These are phyloP conservation scores for Leptoteleia sp. DNA, from an alignment of 1,140 invertebrate species.

Conservation along the genomic window DNA sequence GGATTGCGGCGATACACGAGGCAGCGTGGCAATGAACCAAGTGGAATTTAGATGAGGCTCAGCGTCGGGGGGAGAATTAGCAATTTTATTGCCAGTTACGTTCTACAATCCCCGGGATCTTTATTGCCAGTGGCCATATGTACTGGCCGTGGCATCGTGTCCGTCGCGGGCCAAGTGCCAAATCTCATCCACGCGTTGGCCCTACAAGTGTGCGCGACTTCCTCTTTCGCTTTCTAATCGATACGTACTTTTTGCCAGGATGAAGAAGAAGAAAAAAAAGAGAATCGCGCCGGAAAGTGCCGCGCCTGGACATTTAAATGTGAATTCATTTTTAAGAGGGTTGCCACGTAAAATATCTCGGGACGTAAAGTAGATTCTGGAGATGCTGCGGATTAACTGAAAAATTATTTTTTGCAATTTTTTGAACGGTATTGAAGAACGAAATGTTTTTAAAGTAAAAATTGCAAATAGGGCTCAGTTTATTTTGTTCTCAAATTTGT, in stretches of 20 bases:
- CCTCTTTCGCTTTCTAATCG: constrained; percentile 38
- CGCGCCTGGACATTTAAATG: constrained; percentile 16
- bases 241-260: constrained; percentile 10
- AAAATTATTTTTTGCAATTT: too few relatives aligned
- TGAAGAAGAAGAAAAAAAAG: too few relatives aligned
- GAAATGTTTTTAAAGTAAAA: too few relatives aligned
- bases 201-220: constrained; percentile 18
- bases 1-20: too few relatives aligned
- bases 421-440: too few relatives aligned
- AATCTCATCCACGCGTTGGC: constrained; percentile 40
- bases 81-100: constrained; percentile 66
- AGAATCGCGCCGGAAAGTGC: not conserved
- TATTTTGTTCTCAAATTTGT: too few relatives aligned
- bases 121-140: constrained; percentile 56
- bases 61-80: constrained; percentile 46
- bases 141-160: constrained; percentile 26
- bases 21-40: too few relatives aligned
- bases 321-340: constrained; percentile 1
- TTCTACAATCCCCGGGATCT: constrained; percentile 41
- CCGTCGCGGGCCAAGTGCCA: constrained; percentile 59
- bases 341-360: too few relatives aligned
- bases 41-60: too few relatives aligned
- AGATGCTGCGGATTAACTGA: too few relatives aligned
- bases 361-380: too few relatives aligned
- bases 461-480: too few relatives aligned